Base-by-base conservation (phyloP, 2,797 vertebrate genomes). In the Gymnoscopelus microlampas region DNA sequence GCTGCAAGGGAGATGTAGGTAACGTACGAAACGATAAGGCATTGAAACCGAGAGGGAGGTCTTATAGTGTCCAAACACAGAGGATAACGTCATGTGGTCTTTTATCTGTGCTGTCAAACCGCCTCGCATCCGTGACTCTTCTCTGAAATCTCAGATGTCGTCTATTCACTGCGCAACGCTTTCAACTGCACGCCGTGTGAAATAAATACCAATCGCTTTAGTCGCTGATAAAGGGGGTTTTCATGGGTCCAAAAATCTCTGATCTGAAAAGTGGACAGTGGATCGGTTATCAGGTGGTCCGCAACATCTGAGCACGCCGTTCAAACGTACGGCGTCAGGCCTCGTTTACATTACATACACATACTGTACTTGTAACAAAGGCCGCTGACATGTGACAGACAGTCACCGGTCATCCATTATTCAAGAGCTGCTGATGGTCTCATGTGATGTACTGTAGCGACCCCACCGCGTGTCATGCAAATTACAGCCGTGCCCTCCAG, bases 371-470 rank as follows among this genome's bases (percentile, higher is more conserved):
- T 48, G 44, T 53, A 19, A 19, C 14, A 15, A 32, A 13, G 51
- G 51, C 11, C 44, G 49, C 10, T 53, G 76, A 74, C 60, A 67
- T 23, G 75, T 76, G 79, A 86, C 44, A 13, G 61, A 76, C 68
- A 71, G 57, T 11, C 24, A 59, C 39, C 5, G n/a, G 4, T 2
- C 73, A 88, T 88, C 60, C 66, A 88, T 91, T 87, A 88, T 89
- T 89, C 66, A 90, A 63, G 55, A 47, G 63, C 56, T 32, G 57
- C 71, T 11, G 74, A 60, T 64, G 71, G 67, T 75, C 74, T 79
- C 65, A 58, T 81, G 84, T 71, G 79, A 89, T 70, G 65, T 13
- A 70, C 54, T 70, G 65, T 10, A 70, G 57, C 70, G 79, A 78
- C 65, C 53, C 53, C 7, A 5, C 49, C 61, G 32, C 65, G 56